Evolutionary conservation across 2,113 vertebrate genomes (phyloP), one percentile per base, ranked within the genome.

Genomic region (Chascanopsetta lugubris): DNA sequence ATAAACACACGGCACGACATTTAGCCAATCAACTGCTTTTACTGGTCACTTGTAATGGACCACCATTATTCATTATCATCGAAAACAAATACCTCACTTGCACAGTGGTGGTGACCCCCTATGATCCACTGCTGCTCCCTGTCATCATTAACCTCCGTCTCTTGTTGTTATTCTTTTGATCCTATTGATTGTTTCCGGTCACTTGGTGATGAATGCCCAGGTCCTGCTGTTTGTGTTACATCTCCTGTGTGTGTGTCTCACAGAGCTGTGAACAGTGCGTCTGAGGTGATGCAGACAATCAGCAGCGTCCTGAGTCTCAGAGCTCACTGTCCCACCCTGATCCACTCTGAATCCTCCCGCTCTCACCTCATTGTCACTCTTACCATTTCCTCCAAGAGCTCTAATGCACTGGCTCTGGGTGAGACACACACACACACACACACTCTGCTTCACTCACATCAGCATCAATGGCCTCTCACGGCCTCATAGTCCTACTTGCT

Each of bases 301-400:
- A 77, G 61, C 2, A 63, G 70, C 3, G 85, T 92, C 6, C 53
- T 93, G 29, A 89, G 73, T 77, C 85, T 92, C 67, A 80, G 94
- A 75, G 86, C 83, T 10, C 90, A 68, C 0, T 91, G 92, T 18
- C 90, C 94, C 72, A 96, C 94, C 0, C 67, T 91, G 3, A 86
- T 96, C 42, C 96, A 96, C 11, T 57, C 82, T 2, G 86, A 93
- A 64, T 96, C 94, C 0, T 96, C 95, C 2, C 90, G 94, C 45
- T 96, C 94, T 24, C 95, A 96, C 82, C 90, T 96, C 72, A 79
- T 96, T 0, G 75, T 96, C 18, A 95, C 91, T 0, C 74, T 95
- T 66, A 92, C 91, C 1, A 50, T 93, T 64, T 93, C 88, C 20
- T 79, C 90, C 55, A 69, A 86, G 79, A 85, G 79, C 54, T 76